phyloP scores from a whole-genome alignment of 2,113 vertebrate genomes.

The Chrysemys picta region DNA sequence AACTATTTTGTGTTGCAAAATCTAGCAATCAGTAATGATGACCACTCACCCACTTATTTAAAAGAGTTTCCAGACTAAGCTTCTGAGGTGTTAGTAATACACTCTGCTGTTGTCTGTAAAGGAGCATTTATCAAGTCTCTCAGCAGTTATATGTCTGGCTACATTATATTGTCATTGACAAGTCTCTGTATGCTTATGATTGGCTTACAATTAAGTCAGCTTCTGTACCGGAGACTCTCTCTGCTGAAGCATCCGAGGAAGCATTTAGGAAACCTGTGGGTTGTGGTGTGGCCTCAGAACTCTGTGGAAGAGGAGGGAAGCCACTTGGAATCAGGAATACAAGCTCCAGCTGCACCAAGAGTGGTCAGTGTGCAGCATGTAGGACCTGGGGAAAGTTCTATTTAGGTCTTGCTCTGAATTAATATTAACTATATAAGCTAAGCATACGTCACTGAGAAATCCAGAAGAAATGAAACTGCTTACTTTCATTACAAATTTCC shows the following conservation, averaged over 20 bases:
- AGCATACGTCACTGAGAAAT: not conserved
- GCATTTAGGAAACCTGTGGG: not conserved
- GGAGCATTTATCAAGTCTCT: not conserved
- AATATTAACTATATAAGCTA: not conserved
- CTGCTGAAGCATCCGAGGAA: not conserved
- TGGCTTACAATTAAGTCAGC: not conserved
- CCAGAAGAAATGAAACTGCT: not conserved
- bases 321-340: not conserved
- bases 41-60: not conserved
- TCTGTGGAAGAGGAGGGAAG: not conserved
- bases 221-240: not conserved
- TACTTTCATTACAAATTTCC: not conserved
- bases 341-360: not conserved
- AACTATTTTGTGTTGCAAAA: accelerated
- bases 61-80: not conserved
- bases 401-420: not conserved
- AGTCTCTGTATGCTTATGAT: not conserved
- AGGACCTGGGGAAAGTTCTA: not conserved
- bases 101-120: not conserved
- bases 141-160: not conserved
- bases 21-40: not conserved
- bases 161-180: not conserved
- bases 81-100: not conserved
- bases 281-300: accelerated
- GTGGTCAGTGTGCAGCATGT: not conserved